These are phyloP conservation scores for Xerus inauris DNA, from an alignment of 2,113 vertebrate species.

Conservation along the genomic window DNA sequence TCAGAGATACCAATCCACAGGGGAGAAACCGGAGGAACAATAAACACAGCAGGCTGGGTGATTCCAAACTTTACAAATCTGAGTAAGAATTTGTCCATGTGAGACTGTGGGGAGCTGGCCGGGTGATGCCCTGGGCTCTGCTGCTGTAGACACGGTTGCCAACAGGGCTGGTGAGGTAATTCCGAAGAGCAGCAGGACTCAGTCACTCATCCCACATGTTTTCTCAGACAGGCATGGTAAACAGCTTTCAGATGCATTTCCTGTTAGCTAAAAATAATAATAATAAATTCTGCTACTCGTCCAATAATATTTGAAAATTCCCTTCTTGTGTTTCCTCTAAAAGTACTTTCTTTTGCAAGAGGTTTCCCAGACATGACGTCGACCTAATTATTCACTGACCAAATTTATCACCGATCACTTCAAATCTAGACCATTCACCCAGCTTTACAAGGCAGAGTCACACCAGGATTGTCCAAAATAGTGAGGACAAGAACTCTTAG, in stretches of 20 bases:
- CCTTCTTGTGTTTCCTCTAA: conserved; percentile 61
- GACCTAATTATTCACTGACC: conserved; percentile 59
- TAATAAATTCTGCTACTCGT: neutral
- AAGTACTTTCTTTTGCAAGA: conserved; percentile 70
- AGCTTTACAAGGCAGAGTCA: neutral
- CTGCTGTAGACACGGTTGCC: neutral
- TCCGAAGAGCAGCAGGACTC: conserved; percentile 15
- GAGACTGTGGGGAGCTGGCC: neutral
- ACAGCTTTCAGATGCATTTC: conserved; percentile 66
- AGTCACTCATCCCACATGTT: conserved; percentile 56
- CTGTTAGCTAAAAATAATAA: conserved; percentile 41
- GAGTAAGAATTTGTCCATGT: neutral
- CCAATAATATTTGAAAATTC: conserved; percentile 61
- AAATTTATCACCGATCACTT: conserved; percentile 26
- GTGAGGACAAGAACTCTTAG: neutral
- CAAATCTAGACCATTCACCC: neutral
- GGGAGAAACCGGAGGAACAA: neutral
- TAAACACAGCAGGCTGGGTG: neutral
- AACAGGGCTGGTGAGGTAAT: conserved; percentile 13
- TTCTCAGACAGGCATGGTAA: conserved; percentile 61
- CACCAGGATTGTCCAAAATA: neutral
- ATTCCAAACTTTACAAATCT: neutral
- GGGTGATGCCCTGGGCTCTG: neutral
- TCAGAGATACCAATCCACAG: neutral
- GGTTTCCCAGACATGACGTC: conserved; percentile 63